Evolutionary conservation across 2,797 vertebrate genomes (phyloP), one percentile per base, ranked within the genome.

Genomic region (Carcharodon carcharias): DNA sequence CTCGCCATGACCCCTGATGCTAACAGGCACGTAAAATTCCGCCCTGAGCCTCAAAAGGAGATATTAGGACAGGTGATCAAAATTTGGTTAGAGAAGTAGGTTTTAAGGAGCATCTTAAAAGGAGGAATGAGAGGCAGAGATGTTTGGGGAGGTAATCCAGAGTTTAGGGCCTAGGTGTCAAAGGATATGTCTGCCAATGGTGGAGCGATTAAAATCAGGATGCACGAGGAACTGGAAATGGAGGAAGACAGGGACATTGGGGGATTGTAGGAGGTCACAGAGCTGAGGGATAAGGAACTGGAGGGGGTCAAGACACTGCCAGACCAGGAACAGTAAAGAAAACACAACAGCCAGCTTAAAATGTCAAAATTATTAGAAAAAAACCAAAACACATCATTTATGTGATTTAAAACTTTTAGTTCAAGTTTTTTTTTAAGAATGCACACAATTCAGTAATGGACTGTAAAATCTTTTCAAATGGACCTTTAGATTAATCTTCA

Each of bases 331-430:
- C 28, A 61, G 12, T n/a, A 58, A 85, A 58, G 7, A 31, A 93
- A 93, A 67, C 26, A n/a, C 67, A 95, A 28, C 3, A 9, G 28
- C 28, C 94, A 73, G 31, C 21, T 54, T 95, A 35, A 73, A 95
- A 35, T 77, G 50, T 95, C 50, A 95, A 73, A 56, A 73, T 95
- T 77, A 56, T 56, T 77, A 56, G 58, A 95, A 56, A 95, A 67
- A 95, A 95, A 54, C 50, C 69, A 95, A 8, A 54, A n/a, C 91
- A 67, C 45, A 91, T 16, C 31, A 91, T 65, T 93, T 40, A 7
- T 26, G 91, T 67, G 18, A 45, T 95, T 54, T 95, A 56, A 95
- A 95, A 77, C 45, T 35, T 73, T 77, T 50, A 54, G 69, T 31
- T 26, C 18, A 23, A 26, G 40, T 87, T 45, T 58, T 91, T 9